A percentile compares a stretch with the other conserved stretches of the same genome.
These are phyloP conservation scores for Dicrurus megarhynchus DNA, from an alignment of 2,113 vertebrate genomes.

Conservation along the genomic window DNA sequence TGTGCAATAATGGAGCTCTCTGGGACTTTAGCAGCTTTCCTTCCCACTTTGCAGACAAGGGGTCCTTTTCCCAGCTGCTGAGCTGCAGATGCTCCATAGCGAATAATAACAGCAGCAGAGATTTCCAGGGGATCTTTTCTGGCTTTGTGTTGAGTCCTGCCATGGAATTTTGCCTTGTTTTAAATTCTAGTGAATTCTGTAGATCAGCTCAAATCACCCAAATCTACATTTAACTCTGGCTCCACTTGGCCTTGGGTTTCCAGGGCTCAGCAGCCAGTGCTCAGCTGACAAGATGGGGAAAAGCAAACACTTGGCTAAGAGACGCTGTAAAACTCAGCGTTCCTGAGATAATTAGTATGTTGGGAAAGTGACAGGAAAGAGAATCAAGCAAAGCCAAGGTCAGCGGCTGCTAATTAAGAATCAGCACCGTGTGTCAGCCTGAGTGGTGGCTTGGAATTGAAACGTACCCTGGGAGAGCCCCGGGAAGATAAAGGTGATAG, in stretches of 20 bases:
- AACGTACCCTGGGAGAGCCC: conserved; percentile 37
- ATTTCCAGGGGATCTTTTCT: not conserved
- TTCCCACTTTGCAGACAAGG: not conserved
- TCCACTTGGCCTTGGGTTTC: not conserved
- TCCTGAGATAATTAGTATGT: conserved; percentile 65
- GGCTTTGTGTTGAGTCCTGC: not conserved
- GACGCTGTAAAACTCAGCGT: not conserved
- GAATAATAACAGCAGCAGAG: not conserved
- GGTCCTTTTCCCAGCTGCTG: not conserved
- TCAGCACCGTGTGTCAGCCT: conserved; percentile 63
- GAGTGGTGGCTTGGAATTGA: conserved; percentile 52
- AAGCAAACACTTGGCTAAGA: conserved; percentile 16
- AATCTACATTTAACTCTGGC: not conserved
- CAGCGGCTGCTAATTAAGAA: conserved; percentile 66
- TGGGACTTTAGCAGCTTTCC: not conserved
- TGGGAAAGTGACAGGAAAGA: conserved; percentile 61
- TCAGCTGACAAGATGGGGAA: not conserved
- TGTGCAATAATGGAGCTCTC: not conserved
- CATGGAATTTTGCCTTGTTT: not conserved
- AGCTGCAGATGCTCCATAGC: not conserved
- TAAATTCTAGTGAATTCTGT: not conserved
- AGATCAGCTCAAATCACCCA: not conserved
- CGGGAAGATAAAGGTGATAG: conserved; percentile 34
- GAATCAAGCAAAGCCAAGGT: conserved; percentile 59
- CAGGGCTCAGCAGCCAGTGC: not conserved